Percentiles rank a stretch among this genome's conserved stretches.
These are phyloP conservation scores for Stichodactyla helianthus DNA, from an alignment of 64 coral and sea anemone genomes.

Conservation along the genomic window DNA sequence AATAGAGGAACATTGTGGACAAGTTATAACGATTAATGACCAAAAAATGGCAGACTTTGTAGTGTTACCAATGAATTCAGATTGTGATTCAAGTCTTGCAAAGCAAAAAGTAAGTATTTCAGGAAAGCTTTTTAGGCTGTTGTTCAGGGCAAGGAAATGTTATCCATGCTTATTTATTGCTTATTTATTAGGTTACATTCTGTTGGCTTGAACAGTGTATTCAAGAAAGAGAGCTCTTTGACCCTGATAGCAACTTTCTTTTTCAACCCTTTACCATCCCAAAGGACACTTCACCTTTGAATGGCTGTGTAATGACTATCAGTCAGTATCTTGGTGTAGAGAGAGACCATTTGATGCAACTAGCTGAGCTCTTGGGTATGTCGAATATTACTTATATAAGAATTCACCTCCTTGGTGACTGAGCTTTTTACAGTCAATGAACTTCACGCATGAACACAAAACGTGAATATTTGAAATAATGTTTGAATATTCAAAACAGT, in stretches of 20 bases:
- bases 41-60: conserved; percentile 66
- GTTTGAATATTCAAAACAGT: no score
- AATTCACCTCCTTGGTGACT: no score
- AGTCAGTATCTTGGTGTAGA: conserved; percentile 84
- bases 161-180: background rate
- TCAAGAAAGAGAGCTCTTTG: conserved; percentile 44
- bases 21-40: background rate
- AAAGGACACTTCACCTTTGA: conserved; percentile 40
- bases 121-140: no score
- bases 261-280: conserved; percentile 69
- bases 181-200: conserved; percentile 72
- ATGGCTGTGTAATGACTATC: conserved; percentile 77
- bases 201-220: conserved; percentile 92
- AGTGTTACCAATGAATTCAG: conserved; percentile 80
- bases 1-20: conserved; percentile 63
- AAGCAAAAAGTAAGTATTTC: conserved; percentile 44
- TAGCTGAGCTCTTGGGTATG: conserved; percentile 85
- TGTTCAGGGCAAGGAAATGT: no score
- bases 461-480: no score
- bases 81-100: conserved; percentile 13
- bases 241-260: conserved; percentile 58
- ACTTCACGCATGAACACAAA: no score
- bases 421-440: no score
- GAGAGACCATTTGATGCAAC: conserved; percentile 87
- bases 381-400: background rate